Percentiles rank a stretch among this genome's conserved stretches.
phyloP scores from a whole-genome alignment of 1,140 invertebrate genomes.

The Zaprionus africanus region DNA sequence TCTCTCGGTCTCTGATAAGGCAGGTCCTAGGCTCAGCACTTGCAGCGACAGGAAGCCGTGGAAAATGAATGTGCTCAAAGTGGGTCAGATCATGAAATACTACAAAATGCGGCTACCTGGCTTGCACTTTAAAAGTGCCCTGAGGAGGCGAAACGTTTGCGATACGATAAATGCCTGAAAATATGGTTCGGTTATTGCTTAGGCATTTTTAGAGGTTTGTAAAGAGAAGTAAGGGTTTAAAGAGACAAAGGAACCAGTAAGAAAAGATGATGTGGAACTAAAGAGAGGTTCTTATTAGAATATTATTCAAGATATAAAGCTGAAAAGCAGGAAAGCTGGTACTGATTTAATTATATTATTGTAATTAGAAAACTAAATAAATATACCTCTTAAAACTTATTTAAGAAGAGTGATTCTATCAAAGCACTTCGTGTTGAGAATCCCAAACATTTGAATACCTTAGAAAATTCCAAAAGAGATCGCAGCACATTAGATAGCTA shows the following conservation, averaged over 20 bases:
- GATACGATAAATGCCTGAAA: conserved; percentile 7
- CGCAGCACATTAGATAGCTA: background rate
- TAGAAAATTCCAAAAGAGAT: background rate
- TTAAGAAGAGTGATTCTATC: no score
- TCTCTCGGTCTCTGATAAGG: conserved; percentile 19
- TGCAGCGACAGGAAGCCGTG: conserved; percentile 30
- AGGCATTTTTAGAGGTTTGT: background rate
- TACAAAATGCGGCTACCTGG: background rate
- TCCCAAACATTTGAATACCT: background rate
- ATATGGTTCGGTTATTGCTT: background rate
- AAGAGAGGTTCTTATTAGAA: no score
- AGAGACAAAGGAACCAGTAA: background rate
- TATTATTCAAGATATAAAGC: no score
- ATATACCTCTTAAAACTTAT: background rate
- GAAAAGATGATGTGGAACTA: background rate
- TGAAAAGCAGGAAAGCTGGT: no score
- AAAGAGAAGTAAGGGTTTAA: background rate
- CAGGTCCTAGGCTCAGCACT: conserved; percentile 38
- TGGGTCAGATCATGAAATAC: conserved; percentile 58
- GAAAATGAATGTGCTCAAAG: conserved; percentile 71
- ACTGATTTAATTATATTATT: no score
- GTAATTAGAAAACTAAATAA: background rate
- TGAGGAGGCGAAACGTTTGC: background rate
- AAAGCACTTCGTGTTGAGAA: no score
- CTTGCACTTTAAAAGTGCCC: conserved; percentile 8